Evolutionary conservation across 1,140 invertebrate genomes (phyloP).

Genomic region (roundworm (Caenorhabditis elegans)): WBcel235 BX284603.4:9144001-9144500

Average conservation of each 20-base stretch:
- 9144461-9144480: conserved; percentile 23
- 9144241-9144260: conserved; percentile 56
- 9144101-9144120: neutral
- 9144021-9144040: neutral
- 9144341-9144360: conserved; percentile 54
- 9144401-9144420: conserved; percentile 43
- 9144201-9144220: neutral
- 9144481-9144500: conserved; percentile 21
- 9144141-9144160: neutral
- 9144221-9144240: conserved; percentile 35
- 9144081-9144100: neutral
- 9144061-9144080: neutral
- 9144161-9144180: neutral
- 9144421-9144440: conserved; percentile 13
- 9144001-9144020: neutral
- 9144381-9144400: neutral
- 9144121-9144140: neutral
- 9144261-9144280: conserved; percentile 45
- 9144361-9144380: conserved; percentile 24
- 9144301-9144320: conserved; percentile 54
- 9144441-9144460: neutral
- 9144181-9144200: neutral
- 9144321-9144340: conserved; percentile 57
- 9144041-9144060: neutral
- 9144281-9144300: conserved; percentile 51